phyloP scores from a whole-genome alignment of 53 echinoderm and acorn worm genomes.

The Astropecten irregularis region DNA sequence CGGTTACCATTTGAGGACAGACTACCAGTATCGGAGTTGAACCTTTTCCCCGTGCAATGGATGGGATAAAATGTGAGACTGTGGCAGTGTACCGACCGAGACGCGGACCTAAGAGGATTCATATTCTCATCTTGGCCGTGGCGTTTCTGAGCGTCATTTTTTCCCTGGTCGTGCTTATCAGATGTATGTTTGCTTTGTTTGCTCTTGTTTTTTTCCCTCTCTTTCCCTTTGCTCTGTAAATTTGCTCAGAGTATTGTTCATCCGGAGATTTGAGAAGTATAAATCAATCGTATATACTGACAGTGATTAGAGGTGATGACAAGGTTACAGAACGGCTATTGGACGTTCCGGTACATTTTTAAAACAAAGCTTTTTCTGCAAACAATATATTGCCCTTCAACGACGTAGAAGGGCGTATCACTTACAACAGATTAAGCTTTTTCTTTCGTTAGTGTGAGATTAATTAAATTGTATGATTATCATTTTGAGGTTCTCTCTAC shows the following conservation, averaged over 20 bases:
- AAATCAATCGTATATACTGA: too few relatives aligned
- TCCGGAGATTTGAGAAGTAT: background rate
- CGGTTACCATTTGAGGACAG: constrained; percentile 4
- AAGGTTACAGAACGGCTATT: too few relatives aligned
- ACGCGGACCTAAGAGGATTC: constrained; percentile 24
- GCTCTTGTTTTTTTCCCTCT: background rate
- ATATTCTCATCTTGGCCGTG: constrained; percentile 33
- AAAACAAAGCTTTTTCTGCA: too few relatives aligned
- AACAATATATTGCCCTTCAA: too few relatives aligned
- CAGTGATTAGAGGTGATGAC: background rate
- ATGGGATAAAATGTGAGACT: constrained; percentile 50
- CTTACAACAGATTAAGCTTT: too few relatives aligned
- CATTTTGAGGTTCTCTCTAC: too few relatives aligned
- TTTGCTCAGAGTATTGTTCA: constrained; percentile 16
- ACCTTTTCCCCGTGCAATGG: too few relatives aligned
- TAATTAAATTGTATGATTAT: too few relatives aligned
- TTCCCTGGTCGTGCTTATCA: constrained; percentile 47
- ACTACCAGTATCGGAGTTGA: background rate
- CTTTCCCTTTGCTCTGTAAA: background rate
- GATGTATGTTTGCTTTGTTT: constrained; percentile 44
- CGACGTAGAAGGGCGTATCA: too few relatives aligned
- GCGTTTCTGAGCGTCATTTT: constrained; percentile 25
- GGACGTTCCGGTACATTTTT: too few relatives aligned
- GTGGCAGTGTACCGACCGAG: constrained; percentile 10
- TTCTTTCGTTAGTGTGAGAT: too few relatives aligned